Percentiles rank a stretch among this genome's conserved stretches.
These are phyloP conservation scores for Ascidia mentula DNA, from an alignment of 23 tunicate genomes.

Conservation along the genomic window DNA sequence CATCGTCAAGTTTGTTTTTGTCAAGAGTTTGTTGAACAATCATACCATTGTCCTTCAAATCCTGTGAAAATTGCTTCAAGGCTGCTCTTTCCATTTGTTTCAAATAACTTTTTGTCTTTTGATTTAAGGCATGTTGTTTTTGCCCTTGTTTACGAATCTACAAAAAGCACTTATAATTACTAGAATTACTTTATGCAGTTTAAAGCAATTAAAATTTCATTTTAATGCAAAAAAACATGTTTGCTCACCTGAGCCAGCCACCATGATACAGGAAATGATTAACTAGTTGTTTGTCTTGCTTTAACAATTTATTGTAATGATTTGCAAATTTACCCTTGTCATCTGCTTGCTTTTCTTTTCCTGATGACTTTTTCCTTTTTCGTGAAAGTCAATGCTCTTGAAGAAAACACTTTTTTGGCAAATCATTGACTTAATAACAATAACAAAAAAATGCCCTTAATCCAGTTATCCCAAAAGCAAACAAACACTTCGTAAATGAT, in stretches of 20 bases:
- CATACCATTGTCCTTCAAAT: conserved; percentile 42
- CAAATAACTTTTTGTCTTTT: conserved; percentile 25
- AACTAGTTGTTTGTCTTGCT: not conserved
- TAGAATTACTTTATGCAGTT: no score
- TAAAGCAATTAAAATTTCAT: no score
- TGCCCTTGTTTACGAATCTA: conserved; percentile 32
- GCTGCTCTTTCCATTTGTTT: conserved; percentile 53
- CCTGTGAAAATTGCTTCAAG: conserved; percentile 26
- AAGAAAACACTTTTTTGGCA: no score
- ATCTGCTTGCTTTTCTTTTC: conserved; percentile 64
- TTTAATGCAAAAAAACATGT: no score
- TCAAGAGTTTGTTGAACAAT: conserved; percentile 14
- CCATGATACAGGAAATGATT: no score
- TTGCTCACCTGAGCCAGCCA: no score
- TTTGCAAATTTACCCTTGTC: not conserved
- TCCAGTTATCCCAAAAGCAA: no score
- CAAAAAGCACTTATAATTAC: not conserved
- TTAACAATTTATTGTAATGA: no score
- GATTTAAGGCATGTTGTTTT: conserved; percentile 34
- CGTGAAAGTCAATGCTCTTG: conserved; percentile 83
- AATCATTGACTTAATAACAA: no score
- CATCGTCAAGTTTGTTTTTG: not conserved
- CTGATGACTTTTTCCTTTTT: conserved; percentile 86
- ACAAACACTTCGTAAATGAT: no score
- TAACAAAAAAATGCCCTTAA: no score